phyloP scores from a whole-genome alignment of 2,113 vertebrate species.

The Crocuta crocuta region DNA sequence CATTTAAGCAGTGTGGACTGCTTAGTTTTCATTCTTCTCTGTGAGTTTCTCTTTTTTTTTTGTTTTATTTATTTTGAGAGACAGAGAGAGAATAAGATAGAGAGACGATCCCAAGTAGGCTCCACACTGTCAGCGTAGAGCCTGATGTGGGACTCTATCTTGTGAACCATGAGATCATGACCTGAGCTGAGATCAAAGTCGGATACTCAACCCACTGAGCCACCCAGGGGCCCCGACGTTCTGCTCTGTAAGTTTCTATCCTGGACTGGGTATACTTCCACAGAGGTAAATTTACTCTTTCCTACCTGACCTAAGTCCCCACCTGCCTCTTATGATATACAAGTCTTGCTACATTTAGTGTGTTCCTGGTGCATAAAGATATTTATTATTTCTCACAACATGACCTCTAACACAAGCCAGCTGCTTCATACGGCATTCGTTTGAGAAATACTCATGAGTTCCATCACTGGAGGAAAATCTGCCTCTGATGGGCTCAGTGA shows the following conservation, averaged over 20 bases:
- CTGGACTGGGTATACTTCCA: not conserved
- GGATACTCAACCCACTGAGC: no score
- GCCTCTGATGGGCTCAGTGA: not conserved
- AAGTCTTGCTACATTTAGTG: not conserved
- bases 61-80: no score
- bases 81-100: no score
- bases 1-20: not conserved
- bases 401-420: not conserved
- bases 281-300: not conserved
- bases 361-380: not conserved
- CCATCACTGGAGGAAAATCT: not conserved
- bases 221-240: no score
- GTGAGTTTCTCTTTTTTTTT: not conserved
- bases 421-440: not conserved
- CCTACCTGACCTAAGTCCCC: not conserved
- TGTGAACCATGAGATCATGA: no score
- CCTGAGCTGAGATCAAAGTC: no score
- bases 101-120: no score
- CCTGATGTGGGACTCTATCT: no score
- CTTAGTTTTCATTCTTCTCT: not conserved
- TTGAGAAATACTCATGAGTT: not conserved
- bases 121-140: no score
- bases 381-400: not conserved
- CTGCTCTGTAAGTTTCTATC: not conserved
- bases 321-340: not conserved